Evolutionary conservation across 1,140 invertebrate genomes (phyloP).

Genomic region (Gonioctena quinquepunctata): DNA sequence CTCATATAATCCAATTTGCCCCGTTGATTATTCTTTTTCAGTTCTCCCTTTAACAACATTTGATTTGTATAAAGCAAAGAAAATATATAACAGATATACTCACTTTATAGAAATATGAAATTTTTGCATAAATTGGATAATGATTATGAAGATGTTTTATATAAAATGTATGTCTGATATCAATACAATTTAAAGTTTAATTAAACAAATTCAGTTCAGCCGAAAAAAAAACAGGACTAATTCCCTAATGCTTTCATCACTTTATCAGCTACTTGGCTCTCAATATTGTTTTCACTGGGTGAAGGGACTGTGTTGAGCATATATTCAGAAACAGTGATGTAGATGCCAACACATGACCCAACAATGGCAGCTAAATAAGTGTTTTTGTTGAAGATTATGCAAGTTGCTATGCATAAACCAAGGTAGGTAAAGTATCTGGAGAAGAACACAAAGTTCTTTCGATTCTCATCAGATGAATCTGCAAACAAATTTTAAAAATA

Average conservation of each 20-base stretch:
- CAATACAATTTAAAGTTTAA: too few species aligned
- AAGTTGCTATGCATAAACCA: constrained; percentile 77
- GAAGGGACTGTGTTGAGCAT: constrained; percentile 52
- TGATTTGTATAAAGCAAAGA: too few species aligned
- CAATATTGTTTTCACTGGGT: constrained; percentile 37
- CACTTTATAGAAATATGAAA: too few species aligned
- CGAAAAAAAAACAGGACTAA: not conserved
- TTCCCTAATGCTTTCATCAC: constrained; percentile 18
- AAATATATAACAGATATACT: too few species aligned
- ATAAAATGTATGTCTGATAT: too few species aligned
- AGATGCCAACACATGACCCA: constrained; percentile 72
- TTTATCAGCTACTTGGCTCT: constrained; percentile 27
- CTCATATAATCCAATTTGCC: too few species aligned
- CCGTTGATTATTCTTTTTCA: too few species aligned
- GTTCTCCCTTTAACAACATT: too few species aligned
- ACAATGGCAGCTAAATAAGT: constrained; percentile 72
- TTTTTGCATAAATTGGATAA: too few species aligned
- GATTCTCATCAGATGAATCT: constrained; percentile 53
- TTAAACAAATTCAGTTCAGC: too few species aligned
- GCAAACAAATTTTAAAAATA: too few species aligned
- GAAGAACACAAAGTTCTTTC: constrained; percentile 61
- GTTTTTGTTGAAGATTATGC: constrained; percentile 80
- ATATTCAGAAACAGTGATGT: constrained; percentile 81
- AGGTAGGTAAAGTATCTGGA: constrained; percentile 79
- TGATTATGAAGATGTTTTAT: too few species aligned